phyloP scores from a whole-genome alignment of 2,113 vertebrate species.

The Romanogobio albipinnatus region DNA sequence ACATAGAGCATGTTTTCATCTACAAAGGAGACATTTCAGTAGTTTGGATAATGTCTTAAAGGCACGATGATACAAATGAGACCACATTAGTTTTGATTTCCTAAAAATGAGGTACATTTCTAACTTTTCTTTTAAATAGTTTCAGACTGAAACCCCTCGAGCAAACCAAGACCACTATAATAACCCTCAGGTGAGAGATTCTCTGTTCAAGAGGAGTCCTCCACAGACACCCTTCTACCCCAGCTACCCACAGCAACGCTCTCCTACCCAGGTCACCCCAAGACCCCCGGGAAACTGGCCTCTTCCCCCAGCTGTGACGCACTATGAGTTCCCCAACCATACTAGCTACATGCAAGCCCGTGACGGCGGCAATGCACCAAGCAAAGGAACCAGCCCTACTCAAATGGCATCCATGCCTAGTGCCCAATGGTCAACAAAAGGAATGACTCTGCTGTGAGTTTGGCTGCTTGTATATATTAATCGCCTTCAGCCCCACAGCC shows the following conservation, averaged over 20 bases:
- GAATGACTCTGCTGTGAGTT: slow-evolving; percentile 39
- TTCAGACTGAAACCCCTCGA: slow-evolving; percentile 58
- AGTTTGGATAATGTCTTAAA: slow-evolving; percentile 63
- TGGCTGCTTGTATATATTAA: slow-evolving; percentile 1
- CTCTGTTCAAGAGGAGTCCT: slow-evolving; percentile 60
- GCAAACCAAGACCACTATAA: slow-evolving; percentile 58
- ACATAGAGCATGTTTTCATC: slow-evolving; percentile 58
- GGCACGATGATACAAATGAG: slow-evolving; percentile 59
- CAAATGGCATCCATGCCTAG: slow-evolving; percentile 37
- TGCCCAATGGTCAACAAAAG: slow-evolving; percentile 58
- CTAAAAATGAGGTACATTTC: neutral
- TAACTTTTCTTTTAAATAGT: slow-evolving; percentile 56
- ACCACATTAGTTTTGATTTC: neutral
- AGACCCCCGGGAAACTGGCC: slow-evolving; percentile 62
- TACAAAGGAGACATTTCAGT: slow-evolving; percentile 59
- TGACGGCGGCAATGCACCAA: slow-evolving; percentile 27
- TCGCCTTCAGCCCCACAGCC: neutral
- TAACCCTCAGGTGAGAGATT: slow-evolving; percentile 65
- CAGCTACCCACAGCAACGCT: slow-evolving; percentile 51
- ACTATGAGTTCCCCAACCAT: slow-evolving; percentile 62
- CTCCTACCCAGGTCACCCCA: slow-evolving; percentile 4
- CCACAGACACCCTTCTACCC: slow-evolving; percentile 66
- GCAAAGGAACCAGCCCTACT: slow-evolving; percentile 37
- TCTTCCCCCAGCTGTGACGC: slow-evolving; percentile 53
- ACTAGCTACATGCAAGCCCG: slow-evolving; percentile 44